phyloP scores from a whole-genome alignment of 2,888 invertebrate genomes.

The Cheilosia impressa region DNA sequence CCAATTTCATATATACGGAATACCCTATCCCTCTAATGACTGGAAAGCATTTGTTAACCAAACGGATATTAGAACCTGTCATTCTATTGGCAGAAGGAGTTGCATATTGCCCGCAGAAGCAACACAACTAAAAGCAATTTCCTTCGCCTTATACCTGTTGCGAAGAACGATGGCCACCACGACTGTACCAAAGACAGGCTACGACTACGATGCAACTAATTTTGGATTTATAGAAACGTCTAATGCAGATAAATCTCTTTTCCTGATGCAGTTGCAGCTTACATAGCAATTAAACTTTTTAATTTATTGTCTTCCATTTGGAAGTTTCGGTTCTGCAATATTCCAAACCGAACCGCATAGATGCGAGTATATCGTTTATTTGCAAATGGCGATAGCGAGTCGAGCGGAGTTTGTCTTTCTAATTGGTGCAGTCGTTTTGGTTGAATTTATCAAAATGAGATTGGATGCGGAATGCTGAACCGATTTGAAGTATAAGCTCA shows the following conservation, averaged over 20 bases:
- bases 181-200: neutral
- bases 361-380: neutral
- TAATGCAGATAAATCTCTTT: slow-evolving; percentile 57
- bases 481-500: neutral
- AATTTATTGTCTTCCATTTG: slow-evolving; percentile 47
- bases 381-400: neutral
- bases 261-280: slow-evolving; percentile 45
- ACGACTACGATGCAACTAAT: slow-evolving; percentile 51
- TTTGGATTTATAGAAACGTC: slow-evolving; percentile 48
- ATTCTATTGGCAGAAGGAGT: slow-evolving; percentile 43
- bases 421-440: neutral
- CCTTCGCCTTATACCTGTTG: slow-evolving; percentile 53
- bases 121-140: slow-evolving; percentile 65
- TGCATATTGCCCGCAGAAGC: slow-evolving; percentile 28
- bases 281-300: slow-evolving; percentile 64
- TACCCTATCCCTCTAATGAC: too few relatives aligned
- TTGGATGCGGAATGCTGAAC: neutral
- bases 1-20: neutral
- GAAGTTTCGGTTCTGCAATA: slow-evolving; percentile 23
- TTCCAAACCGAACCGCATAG: neutral
- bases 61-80: slow-evolving; percentile 63
- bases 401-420: too few relatives aligned
- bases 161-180: neutral
- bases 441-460: neutral
- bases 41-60: slow-evolving; percentile 9